These are phyloP conservation scores for Sebastolobus altivelis DNA, from an alignment of 2,797 vertebrate species.

Conservation along the genomic window DNA sequence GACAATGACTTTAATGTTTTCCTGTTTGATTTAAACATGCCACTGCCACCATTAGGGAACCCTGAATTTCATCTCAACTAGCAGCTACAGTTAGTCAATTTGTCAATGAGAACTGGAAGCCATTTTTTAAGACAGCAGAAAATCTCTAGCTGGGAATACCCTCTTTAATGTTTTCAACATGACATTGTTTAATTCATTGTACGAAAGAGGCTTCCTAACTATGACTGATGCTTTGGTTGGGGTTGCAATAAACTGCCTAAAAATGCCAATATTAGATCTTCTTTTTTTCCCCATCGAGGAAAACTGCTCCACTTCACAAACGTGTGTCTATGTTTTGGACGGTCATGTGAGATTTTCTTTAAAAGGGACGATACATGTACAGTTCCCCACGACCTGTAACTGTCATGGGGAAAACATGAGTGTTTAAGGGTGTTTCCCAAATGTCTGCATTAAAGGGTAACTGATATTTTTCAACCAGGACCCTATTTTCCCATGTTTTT, in stretches of 20 bases:
- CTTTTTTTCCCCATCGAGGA: not conserved
- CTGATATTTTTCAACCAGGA: not conserved
- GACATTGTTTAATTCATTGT: not conserved
- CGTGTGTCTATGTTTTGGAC: not conserved
- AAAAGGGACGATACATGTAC: not conserved
- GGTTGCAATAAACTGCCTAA: constrained; percentile 5
- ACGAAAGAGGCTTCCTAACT: constrained; percentile 1
- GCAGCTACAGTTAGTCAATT: constrained; percentile 18
- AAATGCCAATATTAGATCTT: not conserved
- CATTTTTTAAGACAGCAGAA: not conserved
- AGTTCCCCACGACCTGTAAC: not conserved
- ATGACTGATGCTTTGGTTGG: not conserved
- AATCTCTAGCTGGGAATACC: not conserved
- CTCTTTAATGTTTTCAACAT: constrained; percentile 4
- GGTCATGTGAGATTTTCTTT: not conserved
- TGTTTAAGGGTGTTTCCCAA: not conserved
- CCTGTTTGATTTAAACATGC: not conserved
- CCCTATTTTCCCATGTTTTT: not conserved
- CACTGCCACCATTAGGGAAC: not conserved
- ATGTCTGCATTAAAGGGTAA: not conserved
- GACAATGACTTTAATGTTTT: constrained; percentile 1
- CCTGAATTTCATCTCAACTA: not conserved
- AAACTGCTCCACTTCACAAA: not conserved
- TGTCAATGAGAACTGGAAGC: constrained; percentile 8
- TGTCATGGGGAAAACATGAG: not conserved